Percentiles rank a stretch among this genome's conserved stretches.
These are phyloP conservation scores for Malthinus flaveolus DNA, from an alignment of 2,888 invertebrate species.

Conservation along the genomic window DNA sequence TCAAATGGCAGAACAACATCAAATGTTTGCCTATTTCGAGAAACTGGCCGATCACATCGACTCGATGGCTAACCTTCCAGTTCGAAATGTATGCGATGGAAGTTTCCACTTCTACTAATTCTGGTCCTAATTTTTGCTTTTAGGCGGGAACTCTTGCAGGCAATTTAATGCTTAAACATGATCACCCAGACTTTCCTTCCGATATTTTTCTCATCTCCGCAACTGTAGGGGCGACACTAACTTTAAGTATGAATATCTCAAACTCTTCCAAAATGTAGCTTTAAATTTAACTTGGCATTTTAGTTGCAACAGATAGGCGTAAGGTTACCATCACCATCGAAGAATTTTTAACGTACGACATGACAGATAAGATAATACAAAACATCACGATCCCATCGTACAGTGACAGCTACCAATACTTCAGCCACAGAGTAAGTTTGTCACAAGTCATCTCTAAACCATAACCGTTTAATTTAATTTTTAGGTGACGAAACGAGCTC, in stretches of 20 bases:
- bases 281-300: too few relatives aligned
- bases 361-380: conserved; percentile 56
- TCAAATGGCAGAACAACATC: conserved; percentile 48
- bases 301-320: not conserved
- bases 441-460: not conserved
- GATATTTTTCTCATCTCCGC: conserved; percentile 54
- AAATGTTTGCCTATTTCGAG: conserved; percentile 62
- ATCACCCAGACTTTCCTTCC: not conserved
- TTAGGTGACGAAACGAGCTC: conserved; percentile 70
- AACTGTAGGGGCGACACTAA: conserved; percentile 61
- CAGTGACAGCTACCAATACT: conserved; percentile 46
- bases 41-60: conserved; percentile 66
- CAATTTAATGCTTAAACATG: conserved; percentile 52
- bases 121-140: conserved; percentile 23
- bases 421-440: conserved; percentile 44
- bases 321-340: not conserved
- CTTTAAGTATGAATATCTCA: conserved; percentile 34
- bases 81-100: conserved; percentile 66
- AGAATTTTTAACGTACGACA: conserved; percentile 54
- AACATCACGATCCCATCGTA: conserved; percentile 57
- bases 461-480: conserved; percentile 31
- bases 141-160: conserved; percentile 73
- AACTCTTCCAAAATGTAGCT: too few relatives aligned
- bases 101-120: too few relatives aligned
- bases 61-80: conserved; percentile 70